Conservation (phyloP, 2,797 vertebrate species). For the Tangara arthus region DNA sequence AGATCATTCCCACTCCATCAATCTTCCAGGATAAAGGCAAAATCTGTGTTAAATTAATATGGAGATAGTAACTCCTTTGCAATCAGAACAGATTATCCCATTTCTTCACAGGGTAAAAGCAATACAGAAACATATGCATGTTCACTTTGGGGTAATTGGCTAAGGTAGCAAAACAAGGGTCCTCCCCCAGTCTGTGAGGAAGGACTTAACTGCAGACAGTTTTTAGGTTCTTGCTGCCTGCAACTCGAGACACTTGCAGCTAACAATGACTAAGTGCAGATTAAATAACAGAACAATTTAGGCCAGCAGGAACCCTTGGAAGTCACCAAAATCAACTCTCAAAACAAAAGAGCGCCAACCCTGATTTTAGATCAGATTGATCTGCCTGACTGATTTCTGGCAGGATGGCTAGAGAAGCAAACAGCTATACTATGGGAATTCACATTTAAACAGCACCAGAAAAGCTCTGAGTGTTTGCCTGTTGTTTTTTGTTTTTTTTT, state of each 20-base stretch:
- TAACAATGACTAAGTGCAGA: neutral
- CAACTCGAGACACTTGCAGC: neutral
- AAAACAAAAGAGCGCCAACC: neutral
- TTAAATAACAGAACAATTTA: neutral
- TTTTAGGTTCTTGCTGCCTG: neutral
- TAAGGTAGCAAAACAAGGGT: neutral
- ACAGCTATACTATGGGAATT: neutral
- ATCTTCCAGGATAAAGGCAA: neutral
- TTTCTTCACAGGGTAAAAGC: neutral
- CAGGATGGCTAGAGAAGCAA: neutral
- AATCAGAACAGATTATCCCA: neutral
- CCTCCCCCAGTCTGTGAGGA: neutral
- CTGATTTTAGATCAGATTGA: neutral
- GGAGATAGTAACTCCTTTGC: neutral
- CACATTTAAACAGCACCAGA: neutral
- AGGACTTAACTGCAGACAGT: neutral
- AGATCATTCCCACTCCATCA: neutral
- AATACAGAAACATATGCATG: neutral
- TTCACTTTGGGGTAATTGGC: neutral
- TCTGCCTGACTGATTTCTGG: neutral
- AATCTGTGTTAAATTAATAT: neutral
- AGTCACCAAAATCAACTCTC: neutral
- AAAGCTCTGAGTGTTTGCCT: neutral
- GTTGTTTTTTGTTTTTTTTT: neutral
- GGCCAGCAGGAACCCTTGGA: neutral